Percentiles rank a stretch among this genome's conserved stretches.
These are phyloP conservation scores for Crotalus viridis DNA, from an alignment of 2,113 vertebrate species.

Conservation along the genomic window DNA sequence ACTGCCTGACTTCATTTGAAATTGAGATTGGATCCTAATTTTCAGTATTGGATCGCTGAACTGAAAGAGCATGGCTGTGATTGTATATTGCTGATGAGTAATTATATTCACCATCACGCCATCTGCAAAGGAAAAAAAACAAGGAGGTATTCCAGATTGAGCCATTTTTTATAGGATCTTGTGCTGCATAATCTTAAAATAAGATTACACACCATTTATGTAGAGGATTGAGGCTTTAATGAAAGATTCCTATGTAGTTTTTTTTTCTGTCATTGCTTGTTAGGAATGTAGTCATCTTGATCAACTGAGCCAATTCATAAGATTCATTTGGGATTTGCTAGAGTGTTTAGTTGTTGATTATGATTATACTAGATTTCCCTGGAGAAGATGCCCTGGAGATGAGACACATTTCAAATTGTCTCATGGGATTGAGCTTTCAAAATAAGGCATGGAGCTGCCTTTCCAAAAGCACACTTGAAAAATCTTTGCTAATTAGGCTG, in stretches of 20 bases:
- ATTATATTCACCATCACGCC: not conserved
- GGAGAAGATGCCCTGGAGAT: constrained; percentile 48
- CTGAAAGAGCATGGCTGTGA: not conserved
- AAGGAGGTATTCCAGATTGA: not conserved
- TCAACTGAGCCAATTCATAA: constrained; percentile 66
- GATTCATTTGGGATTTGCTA: constrained; percentile 72
- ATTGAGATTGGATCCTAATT: not conserved
- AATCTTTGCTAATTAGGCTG: not conserved
- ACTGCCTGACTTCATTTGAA: not conserved
- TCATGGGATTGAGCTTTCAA: constrained; percentile 6
- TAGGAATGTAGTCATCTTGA: constrained; percentile 61
- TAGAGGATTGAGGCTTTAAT: constrained; percentile 11
- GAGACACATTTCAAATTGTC: constrained; percentile 48
- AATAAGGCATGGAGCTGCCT: constrained; percentile 8
- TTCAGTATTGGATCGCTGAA: not conserved
- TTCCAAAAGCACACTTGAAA: constrained; percentile 14
- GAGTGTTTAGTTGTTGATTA: constrained; percentile 71
- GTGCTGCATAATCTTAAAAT: not conserved
- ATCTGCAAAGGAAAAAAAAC: not conserved
- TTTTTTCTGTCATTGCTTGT: constrained; percentile 61
- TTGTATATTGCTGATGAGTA: not conserved
- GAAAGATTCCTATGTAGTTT: constrained; percentile 54
- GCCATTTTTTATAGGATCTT: not conserved
- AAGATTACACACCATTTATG: not conserved
- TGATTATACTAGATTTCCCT: constrained; percentile 69